These are phyloP conservation scores for Thamnophis sirtalis DNA, from an alignment of 2,113 vertebrate species.

Conservation along the genomic window DNA sequence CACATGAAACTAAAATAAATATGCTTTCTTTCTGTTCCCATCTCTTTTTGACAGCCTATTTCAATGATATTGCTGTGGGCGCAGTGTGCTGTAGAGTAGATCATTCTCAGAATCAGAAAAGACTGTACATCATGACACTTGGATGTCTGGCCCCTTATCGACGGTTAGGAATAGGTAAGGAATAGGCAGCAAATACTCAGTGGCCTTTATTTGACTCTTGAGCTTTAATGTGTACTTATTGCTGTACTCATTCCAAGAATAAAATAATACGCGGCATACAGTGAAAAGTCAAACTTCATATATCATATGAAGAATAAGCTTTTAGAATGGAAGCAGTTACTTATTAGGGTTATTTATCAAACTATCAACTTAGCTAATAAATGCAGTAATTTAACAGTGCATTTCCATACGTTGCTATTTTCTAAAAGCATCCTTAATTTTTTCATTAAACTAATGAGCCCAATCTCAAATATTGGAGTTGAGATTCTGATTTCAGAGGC, in stretches of 20 bases:
- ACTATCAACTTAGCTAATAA: not conserved
- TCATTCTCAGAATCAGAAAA: constrained; percentile 98
- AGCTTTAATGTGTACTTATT: not conserved
- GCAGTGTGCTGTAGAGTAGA: constrained; percentile 98
- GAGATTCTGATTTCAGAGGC: not conserved
- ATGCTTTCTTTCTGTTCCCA: not conserved
- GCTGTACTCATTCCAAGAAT: not conserved
- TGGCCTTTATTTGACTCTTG: not conserved
- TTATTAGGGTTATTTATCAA: not conserved
- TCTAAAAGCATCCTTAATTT: not conserved
- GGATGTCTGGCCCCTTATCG: constrained; percentile 98
- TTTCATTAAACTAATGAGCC: not conserved
- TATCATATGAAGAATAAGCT: not conserved
- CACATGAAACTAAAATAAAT: not conserved
- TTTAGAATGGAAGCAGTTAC: not conserved
- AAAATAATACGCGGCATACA: not conserved
- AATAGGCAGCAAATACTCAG: not conserved
- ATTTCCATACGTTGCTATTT: not conserved
- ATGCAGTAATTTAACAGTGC: not conserved
- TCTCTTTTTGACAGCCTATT: constrained; percentile 82
- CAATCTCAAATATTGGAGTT: not conserved
- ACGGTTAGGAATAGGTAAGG: constrained; percentile 95
- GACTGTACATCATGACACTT: constrained; percentile 99
- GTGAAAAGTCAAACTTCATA: not conserved
- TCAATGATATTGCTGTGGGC: constrained; percentile 98